Conservation (phyloP, 2,797 vertebrate species). For the Pygocentrus nattereri region DNA sequence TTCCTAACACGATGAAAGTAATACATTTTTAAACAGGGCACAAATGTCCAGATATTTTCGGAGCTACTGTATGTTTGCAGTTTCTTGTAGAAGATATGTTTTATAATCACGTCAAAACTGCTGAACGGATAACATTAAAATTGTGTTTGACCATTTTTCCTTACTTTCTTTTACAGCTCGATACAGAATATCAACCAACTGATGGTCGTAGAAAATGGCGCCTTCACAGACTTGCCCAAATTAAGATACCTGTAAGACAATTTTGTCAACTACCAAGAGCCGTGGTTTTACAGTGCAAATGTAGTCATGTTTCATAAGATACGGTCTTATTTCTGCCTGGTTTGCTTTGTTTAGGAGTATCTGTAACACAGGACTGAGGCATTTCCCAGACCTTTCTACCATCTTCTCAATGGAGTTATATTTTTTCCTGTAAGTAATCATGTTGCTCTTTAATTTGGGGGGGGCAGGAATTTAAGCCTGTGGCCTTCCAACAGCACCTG, state of each 20-base stretch:
- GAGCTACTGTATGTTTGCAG: too few relatives aligned
- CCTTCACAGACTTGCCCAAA: slow-evolving; percentile 88
- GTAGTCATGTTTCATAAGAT: not conserved
- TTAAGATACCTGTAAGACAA: slow-evolving; percentile 89
- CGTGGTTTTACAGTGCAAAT: not conserved
- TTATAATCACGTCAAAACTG: too few relatives aligned
- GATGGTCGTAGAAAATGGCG: slow-evolving; percentile 82
- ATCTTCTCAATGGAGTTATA: slow-evolving; percentile 81
- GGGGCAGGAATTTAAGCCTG: slow-evolving; percentile 22
- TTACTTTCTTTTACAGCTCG: slow-evolving; percentile 72
- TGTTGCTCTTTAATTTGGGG: not conserved
- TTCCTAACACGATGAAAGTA: too few relatives aligned
- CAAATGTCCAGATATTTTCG: too few relatives aligned
- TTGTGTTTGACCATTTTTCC: too few relatives aligned
- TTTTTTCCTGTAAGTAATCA: slow-evolving; percentile 83
- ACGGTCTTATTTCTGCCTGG: slow-evolving; percentile 14
- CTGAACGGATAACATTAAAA: too few relatives aligned
- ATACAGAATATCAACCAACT: slow-evolving; percentile 89
- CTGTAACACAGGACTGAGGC: slow-evolving; percentile 90
- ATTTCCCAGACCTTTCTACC: slow-evolving; percentile 87
- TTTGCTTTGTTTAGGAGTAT: slow-evolving; percentile 84
- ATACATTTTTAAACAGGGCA: too few relatives aligned
- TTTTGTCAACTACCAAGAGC: not conserved
- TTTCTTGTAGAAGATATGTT: too few relatives aligned
- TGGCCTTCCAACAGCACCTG: slow-evolving; percentile 33